Percentiles rank a stretch among this genome's conserved stretches.
These are phyloP conservation scores for Aphelenchoides avenae DNA, from an alignment of 1,140 invertebrate species.

Conservation along the genomic window DNA sequence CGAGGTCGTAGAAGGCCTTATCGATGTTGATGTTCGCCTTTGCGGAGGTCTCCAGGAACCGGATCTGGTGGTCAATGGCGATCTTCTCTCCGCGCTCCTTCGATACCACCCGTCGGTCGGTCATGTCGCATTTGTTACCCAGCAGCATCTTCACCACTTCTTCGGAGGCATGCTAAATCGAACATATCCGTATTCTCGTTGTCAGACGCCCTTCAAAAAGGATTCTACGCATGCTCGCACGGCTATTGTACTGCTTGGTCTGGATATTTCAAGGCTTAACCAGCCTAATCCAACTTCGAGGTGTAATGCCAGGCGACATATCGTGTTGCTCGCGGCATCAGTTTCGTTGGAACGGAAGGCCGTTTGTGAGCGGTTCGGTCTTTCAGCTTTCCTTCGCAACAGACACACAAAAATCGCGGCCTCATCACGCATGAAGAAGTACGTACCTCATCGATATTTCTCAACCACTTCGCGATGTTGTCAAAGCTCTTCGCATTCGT, in stretches of 20 bases:
- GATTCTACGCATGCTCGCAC: too few relatives aligned
- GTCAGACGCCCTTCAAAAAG: neutral
- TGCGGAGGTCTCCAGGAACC: constrained; percentile 97
- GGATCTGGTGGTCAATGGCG: constrained; percentile 91
- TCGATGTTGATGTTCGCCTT: constrained; percentile 98
- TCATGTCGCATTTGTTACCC: constrained; percentile 99
- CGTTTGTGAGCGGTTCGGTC: too few relatives aligned
- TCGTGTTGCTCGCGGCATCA: too few relatives aligned
- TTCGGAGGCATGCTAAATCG: constrained; percentile 87
- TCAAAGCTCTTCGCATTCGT: constrained; percentile 96
- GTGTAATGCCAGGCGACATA: too few relatives aligned
- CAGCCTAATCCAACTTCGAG: too few relatives aligned
- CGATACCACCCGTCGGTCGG: constrained; percentile 86
- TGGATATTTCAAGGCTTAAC: too few relatives aligned
- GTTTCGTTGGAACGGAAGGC: too few relatives aligned
- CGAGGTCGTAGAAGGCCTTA: constrained; percentile 89
- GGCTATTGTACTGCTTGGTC: too few relatives aligned
- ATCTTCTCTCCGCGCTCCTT: constrained; percentile 87
- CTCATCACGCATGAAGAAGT: too few relatives aligned
- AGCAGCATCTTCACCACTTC: constrained; percentile 99
- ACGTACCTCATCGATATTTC: constrained; percentile 85
- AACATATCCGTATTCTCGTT: neutral
- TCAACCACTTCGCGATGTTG: constrained; percentile 95
- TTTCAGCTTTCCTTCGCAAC: too few relatives aligned
- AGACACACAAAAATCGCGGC: too few relatives aligned